Base-by-base conservation (phyloP, 2,888 invertebrate genomes). In the Pilophorus perplexus region DNA sequence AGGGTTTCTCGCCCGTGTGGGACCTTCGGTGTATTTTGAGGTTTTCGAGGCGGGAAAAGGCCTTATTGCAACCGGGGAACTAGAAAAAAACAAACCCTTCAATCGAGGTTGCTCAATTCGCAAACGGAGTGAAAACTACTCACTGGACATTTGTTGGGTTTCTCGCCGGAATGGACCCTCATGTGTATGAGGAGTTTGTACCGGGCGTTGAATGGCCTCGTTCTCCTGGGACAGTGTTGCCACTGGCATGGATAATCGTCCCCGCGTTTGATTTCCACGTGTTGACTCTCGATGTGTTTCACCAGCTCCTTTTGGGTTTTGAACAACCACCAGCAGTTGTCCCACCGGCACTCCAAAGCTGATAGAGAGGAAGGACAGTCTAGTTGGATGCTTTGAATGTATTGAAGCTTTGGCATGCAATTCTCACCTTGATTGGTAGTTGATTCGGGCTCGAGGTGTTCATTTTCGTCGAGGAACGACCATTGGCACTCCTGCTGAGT, bases 131-230 rank as follows among this genome's bases (percentile, higher is more conserved):
- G 6, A 33, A 12, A 12, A 33, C n/a, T n/a, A n/a, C 91, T 89
- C 81, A 98, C 97, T 78, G 91, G 90, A 79, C 98, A 99, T 78
- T 92, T 89, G 78, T 98, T 96, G 0, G 98, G 98, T 76, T 98
- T 98, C 75, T 99, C 97, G 3, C 98, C 97, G 18, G 95, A 96
- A 77, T 99, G 99, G 0, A 97, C 90, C 14, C 98, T 80, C 93
- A 98, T 95, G 76, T 97, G 96, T 59, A 91, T 98, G 40, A 97
- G 85, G 44, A 99, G 81, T 78, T 98, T 99, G 81, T 99, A 99
- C 71, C 97, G 85, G 0, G 98, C 98, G 78, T 98, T 97, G 80
- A 98, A 98, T 0, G 96, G 95, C 66, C 93, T 86, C 14, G 88
- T 85, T 71, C 89, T 84, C 62, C 95, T 80, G 0, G 91, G 89